Base-by-base conservation (phyloP, 2,888 invertebrate species). In the Antheraea yamamai region DNA sequence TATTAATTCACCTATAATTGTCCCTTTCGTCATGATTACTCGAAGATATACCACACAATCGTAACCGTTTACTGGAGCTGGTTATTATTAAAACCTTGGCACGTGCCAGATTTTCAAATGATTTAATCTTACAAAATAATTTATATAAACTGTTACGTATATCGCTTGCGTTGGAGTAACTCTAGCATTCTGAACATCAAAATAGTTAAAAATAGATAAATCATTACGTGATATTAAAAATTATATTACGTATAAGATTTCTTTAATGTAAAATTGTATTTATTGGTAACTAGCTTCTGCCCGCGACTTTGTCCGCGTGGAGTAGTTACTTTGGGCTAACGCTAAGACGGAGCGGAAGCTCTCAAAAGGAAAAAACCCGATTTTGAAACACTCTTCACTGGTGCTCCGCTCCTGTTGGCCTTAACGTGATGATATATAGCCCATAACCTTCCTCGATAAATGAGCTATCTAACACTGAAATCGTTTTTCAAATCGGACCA, bases 141-240 rank as follows among this genome's bases (percentile, higher is more conserved):
- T 58, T 58, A n/a, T n/a, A 58, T 23, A 58, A 20, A 58, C n/a
- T n/a, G 58, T 23, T 58, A 58, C 58, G 58, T 58, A n/a, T 58
- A n/a, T n/a, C 7, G 58, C 20, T 58, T n/a, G 23, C 58, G 58
- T 58, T 58, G n/a, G n/a, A 58, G n/a, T 58, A 58, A 47, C 0
- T 47, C 12, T 12, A 47, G 7, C 12, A 10, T 12, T 47, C 12
- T 47, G 12, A 47, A 12, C 47, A 47, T 47, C 47, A 47, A 58
- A 58, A 58, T 58, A 58, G 58, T 58, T n/a, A 58, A n/a, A 20
- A 58, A 20, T 58, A 58, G 58, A 58, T 58, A 58, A 58, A 58
- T 58, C 7, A 58, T 58, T n/a, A 58, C 23, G 3, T n/a, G 8
- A 10, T 58, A n/a, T 52, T 52, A 18, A 52, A 18, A 52, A 52